Evolutionary conservation across 2,113 vertebrate species (phyloP).

Genomic region (Microcebus tavaratra): DNA sequence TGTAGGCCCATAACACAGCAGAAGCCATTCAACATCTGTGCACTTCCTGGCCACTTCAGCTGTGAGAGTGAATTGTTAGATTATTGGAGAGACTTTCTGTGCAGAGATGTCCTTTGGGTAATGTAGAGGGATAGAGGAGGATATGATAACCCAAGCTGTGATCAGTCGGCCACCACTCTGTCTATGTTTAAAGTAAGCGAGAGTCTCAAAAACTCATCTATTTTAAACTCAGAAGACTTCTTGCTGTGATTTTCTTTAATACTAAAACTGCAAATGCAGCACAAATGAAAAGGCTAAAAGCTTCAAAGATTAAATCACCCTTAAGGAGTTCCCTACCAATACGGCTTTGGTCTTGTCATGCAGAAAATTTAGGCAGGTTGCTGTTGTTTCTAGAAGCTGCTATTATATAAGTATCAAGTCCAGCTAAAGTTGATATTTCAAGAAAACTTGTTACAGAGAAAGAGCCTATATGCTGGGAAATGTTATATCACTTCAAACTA

Average conservation of each 20-base stretch:
- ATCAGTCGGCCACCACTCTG: neutral
- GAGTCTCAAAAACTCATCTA: neutral
- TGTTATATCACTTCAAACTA: neutral
- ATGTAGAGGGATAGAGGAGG: neutral
- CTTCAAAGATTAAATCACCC: conserved; percentile 4
- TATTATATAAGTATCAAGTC: neutral
- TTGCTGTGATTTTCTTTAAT: neutral
- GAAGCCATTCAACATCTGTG: conserved; percentile 72
- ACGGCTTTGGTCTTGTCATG: neutral
- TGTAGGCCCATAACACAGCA: conserved; percentile 60
- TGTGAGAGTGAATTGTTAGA: conserved; percentile 48
- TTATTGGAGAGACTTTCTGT: conserved; percentile 2
- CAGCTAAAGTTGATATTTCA: neutral
- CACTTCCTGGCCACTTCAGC: neutral
- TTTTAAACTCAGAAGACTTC: neutral
- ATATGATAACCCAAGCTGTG: neutral
- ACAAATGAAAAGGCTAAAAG: neutral
- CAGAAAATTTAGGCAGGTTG: neutral
- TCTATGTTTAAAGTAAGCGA: neutral
- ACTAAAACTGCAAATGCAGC: neutral
- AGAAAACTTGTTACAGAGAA: neutral
- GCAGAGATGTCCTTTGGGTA: neutral
- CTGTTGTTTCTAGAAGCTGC: neutral
- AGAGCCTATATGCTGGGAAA: neutral
- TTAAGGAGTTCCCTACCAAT: neutral